Base-by-base conservation (phyloP, 2,797 vertebrate genomes). In the Yasuhikotakia modesta region DNA sequence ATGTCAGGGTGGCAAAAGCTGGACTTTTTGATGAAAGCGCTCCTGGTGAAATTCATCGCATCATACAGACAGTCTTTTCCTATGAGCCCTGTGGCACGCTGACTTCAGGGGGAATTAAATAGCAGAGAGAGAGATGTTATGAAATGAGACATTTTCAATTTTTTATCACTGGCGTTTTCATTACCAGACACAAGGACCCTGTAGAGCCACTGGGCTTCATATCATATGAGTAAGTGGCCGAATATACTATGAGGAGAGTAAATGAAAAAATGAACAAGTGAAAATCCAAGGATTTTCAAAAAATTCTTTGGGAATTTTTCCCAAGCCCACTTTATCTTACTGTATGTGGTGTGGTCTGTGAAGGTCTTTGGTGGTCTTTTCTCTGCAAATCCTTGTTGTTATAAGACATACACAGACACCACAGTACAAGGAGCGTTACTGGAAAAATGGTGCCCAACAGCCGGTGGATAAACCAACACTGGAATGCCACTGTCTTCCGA, bases 61-160 rank as follows among this genome's bases (percentile, higher is more conserved):
- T 81, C 75, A 73, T 81, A 63, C 70, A 60, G 64, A 78, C 78
- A 39, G 70, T 61, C 64, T 77, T 81, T 81, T 81, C 63, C 65
- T 69, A 68, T 46, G 70, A 81, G 64, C 21, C 57, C 66, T 21
- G 14, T 67, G 55, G 75, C 63, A 53, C 63, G 70, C 73, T 78
- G 70, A 73, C 74, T 78, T 81, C 50, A 21, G 67, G 70, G 57
- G 46, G 19, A 68, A 46, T 12, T 45, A 19, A 69, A 78, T 46
- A 72, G 69, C 57, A 43, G 39, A 55, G 27, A 53, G 55, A 32
- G 64, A 69, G 70, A 69, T 43, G 70, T 73, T 72, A 68, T 68
- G 64, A 10, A 77, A 52, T 53, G 48, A 61, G 70, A 68, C 46
- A 50, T 68, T 55, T 78, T 78, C 32, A 73, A 46, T 81, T 78